Base-by-base conservation (phyloP, 2,797 vertebrate genomes). In the Hydrocynus forskahlii region DNA sequence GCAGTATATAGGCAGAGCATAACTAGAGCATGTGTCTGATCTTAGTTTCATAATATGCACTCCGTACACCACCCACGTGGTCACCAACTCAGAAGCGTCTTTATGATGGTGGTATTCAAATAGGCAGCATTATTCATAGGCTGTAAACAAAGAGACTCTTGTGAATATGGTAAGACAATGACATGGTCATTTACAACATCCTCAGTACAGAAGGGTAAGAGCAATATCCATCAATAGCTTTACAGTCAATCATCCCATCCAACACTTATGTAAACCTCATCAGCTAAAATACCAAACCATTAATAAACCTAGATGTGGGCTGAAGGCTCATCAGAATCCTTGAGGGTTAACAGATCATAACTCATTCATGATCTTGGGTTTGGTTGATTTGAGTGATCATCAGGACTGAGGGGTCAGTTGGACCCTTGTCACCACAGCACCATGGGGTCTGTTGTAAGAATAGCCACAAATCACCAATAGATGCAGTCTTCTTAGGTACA, bases 291-390 rank as follows among this genome's bases (percentile, higher is more conserved):
- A 48, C 21, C 71, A 60, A 62, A 64, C 68, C 45, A 59, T 76
- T 79, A 68, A 59, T 70, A 71, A 66, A 59, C 16, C 59, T 21
- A 2, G 59, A n/a, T 54, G 81, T 68, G 54, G 72, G 55, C 45
- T 21, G 48, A 71, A 76, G 70, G 43, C 63, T n/a, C 2, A 17
- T 23, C 25, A 16, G 45, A 63, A 72, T 79, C 73, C 73, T 76
- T 76, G 72, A 76, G 67, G 67, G 57, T 73, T 66, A 38, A n/a
- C 50, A 40, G 70, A 52, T 69, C 79, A 62, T 54, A 77, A 43
- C 62, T 81, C 68, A 77, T 81, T 81, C 17, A 66, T 81, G 78
- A 63, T 79, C 83, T 78, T 81, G 74, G 57, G 78, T 59, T 76
- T 72, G 50, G 66, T 7, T 64, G 52, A 25, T 80, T 67, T 67